Conservation (phyloP, 2,797 vertebrate species). For the Carcharodon carcharias region DNA sequence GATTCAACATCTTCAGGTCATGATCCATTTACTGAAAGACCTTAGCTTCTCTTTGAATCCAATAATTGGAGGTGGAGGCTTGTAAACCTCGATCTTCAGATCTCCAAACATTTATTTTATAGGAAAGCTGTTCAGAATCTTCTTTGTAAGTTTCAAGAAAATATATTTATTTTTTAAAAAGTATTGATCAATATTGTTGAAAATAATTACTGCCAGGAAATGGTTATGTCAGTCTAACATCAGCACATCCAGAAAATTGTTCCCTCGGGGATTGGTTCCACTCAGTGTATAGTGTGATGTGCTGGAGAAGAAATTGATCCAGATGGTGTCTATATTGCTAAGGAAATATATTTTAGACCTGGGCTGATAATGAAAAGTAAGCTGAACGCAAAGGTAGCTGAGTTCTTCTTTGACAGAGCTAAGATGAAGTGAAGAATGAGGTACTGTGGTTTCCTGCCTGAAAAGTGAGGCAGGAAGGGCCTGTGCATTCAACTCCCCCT, state of each 20-base stretch:
- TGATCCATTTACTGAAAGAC: background rate
- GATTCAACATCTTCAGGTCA: background rate
- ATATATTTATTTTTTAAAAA: background rate
- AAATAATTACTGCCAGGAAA: background rate
- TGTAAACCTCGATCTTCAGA: background rate
- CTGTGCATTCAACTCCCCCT: background rate
- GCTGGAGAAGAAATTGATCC: background rate
- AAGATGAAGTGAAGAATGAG: background rate
- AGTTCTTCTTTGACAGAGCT: background rate
- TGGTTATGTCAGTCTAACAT: background rate
- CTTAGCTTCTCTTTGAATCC: background rate
- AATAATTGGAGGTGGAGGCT: background rate
- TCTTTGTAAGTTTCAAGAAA: background rate
- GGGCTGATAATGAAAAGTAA: background rate
- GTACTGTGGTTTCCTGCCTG: background rate
- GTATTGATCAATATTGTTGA: background rate
- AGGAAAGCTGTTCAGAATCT: background rate
- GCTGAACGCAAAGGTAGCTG: background rate
- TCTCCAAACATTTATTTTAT: background rate
- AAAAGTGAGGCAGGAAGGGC: background rate
- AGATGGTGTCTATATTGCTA: background rate
- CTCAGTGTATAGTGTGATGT: background rate
- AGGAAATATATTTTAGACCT: background rate
- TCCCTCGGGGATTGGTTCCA: background rate
- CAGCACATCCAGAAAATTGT: background rate